phyloP scores from a whole-genome alignment of 2,888 invertebrate genomes.

The Camptogramma bilineatum region DNA sequence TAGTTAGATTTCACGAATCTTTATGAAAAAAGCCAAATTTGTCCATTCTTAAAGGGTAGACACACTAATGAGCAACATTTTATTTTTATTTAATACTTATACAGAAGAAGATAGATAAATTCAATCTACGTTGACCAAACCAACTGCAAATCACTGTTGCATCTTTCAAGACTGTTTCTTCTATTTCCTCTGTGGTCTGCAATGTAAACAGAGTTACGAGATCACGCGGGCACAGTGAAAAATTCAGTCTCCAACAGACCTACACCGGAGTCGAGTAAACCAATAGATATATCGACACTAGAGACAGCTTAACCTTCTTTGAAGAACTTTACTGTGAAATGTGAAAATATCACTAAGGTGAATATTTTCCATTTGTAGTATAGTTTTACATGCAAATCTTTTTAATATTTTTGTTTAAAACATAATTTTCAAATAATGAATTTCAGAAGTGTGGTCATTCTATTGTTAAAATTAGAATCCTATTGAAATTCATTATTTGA shows the following conservation, averaged over 20 bases:
- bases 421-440: no score
- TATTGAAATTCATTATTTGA: no score
- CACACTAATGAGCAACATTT: no score
- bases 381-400: no score
- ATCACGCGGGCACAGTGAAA: constrained; percentile 57
- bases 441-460: no score
- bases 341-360: not conserved
- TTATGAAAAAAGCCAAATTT: no score
- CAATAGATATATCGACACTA: not conserved
- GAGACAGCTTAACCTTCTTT: not conserved
- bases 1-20: no score
- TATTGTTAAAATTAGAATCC: no score
- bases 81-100: not conserved
- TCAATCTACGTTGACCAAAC: not conserved
- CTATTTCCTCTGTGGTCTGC: constrained; percentile 30
- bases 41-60: no score
- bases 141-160: not conserved
- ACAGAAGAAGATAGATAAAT: not conserved
- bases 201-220: constrained; percentile 52
- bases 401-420: no score
- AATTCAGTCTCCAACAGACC: constrained; percentile 45
- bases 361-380: no score
- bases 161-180: constrained; percentile 2
- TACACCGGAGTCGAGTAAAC: constrained; percentile 6
- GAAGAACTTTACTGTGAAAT: not conserved